Evolutionary conservation across 2,797 vertebrate genomes (phyloP).

Genomic region (Diglossa cyanea): DNA sequence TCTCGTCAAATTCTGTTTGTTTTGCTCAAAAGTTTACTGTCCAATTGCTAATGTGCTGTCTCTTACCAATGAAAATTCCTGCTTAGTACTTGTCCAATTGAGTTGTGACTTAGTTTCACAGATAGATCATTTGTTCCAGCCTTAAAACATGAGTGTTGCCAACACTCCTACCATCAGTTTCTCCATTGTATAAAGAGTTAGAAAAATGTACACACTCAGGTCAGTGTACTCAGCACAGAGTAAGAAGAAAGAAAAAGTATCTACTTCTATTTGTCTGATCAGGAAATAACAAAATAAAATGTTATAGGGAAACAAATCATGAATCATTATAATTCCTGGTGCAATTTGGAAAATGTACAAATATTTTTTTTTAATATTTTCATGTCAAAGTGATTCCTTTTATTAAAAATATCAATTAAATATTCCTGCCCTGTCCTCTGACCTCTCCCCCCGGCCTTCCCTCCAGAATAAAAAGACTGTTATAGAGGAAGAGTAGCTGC

Average conservation of each 20-base stretch:
- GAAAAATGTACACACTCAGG: neutral
- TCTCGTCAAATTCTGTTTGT: neutral
- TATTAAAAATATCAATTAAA: neutral
- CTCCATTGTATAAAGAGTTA: neutral
- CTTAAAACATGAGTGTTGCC: neutral
- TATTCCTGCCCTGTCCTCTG: neutral
- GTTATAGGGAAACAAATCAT: neutral
- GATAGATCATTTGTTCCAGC: neutral
- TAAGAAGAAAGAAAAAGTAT: neutral
- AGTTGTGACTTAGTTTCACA: neutral
- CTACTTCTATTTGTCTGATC: neutral
- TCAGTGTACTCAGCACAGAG: neutral
- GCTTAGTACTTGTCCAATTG: neutral
- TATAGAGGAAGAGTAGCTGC: neutral
- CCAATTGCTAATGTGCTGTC: neutral
- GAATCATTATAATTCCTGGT: neutral
- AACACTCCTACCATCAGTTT: neutral
- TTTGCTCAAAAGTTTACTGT: neutral
- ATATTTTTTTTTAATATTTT: neutral
- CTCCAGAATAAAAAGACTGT: neutral
- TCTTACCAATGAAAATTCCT: neutral
- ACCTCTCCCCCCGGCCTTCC: fast-evolving
- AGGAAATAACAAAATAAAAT: neutral
- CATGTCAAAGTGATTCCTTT: neutral
- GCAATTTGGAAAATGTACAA: neutral